Percentiles rank a stretch among this genome's conserved stretches.
Conservation (phyloP, 37 sponge, comb jelly and placozoan species). For the Cliona cf. orientalis region DNA sequence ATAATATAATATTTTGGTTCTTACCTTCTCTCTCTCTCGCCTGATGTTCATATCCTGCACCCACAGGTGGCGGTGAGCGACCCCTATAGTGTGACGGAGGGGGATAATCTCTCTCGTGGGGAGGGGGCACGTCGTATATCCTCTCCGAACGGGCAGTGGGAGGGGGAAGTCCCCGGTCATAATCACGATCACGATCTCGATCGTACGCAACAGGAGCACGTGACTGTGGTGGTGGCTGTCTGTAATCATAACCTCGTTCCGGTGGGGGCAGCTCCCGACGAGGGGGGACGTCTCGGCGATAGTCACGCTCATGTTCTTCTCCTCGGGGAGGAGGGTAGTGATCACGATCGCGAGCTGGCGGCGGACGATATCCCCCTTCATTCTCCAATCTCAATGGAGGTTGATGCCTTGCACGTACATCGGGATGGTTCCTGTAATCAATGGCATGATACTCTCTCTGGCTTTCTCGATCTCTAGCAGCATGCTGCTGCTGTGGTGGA, state of each 20-base stretch:
- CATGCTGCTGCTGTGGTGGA: neutral
- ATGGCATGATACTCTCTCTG: neutral
- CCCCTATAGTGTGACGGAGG: neutral
- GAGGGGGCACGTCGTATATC: neutral
- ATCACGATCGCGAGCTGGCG: neutral
- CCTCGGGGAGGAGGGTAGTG: neutral
- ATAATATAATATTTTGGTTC: too few relatives aligned
- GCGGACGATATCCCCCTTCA: neutral
- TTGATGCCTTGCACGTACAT: too few relatives aligned
- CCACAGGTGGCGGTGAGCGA: neutral
- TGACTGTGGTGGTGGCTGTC: too few relatives aligned
- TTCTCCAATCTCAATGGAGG: too few relatives aligned
- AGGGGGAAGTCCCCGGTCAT: neutral
- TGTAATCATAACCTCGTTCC: too few relatives aligned
- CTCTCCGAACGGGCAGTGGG: neutral
- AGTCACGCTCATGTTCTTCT: too few relatives aligned
- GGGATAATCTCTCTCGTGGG: neutral
- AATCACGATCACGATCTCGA: neutral
- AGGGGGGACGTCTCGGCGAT: too few relatives aligned
- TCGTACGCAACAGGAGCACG: too few relatives aligned
- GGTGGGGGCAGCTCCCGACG: too few relatives aligned
- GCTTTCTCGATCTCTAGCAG: neutral
- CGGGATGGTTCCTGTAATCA: slow-evolving; percentile 2
- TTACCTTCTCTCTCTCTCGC: neutral
- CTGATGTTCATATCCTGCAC: neutral